Conservation (phyloP, 2,888 invertebrate species). For the Drosophila sordidula region DNA sequence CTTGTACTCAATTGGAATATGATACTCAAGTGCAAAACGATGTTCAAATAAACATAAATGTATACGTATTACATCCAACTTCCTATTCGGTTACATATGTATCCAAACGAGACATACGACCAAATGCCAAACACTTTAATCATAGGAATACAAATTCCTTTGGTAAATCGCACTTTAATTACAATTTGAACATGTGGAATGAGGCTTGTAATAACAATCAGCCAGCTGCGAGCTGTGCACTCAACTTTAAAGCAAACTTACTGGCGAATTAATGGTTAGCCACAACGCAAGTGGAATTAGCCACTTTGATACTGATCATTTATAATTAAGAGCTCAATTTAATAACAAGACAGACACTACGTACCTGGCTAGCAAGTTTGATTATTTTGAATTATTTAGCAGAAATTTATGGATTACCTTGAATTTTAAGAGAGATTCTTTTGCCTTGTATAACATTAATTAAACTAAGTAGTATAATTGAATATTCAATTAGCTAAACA, state of each 20-base stretch:
- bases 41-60: neutral
- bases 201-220: slow-evolving; percentile 9
- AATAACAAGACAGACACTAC: neutral
- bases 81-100: neutral
- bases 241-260: slow-evolving; percentile 2
- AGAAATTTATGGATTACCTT: slow-evolving; percentile 5
- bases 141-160: slow-evolving; percentile 18
- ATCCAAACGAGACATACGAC: neutral
- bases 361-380: neutral
- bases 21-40: neutral
- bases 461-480: slow-evolving; percentile 6
- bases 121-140: slow-evolving; percentile 4
- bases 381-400: slow-evolving; percentile 13
- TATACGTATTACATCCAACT: neutral
- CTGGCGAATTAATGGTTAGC: neutral
- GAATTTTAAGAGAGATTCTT: slow-evolving; percentile 8
- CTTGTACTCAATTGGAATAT: neutral
- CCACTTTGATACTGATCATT: slow-evolving; percentile 6
- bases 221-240: slow-evolving; percentile 3
- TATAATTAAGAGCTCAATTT: slow-evolving; percentile 7
- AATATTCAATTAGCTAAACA: slow-evolving; percentile 35
- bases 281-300: slow-evolving; percentile 1
- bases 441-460: no score
- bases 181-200: slow-evolving; percentile 11
- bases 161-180: slow-evolving; percentile 29